Conservation (phyloP, 2,797 vertebrate genomes). For the Mergus octosetaceus region DNA sequence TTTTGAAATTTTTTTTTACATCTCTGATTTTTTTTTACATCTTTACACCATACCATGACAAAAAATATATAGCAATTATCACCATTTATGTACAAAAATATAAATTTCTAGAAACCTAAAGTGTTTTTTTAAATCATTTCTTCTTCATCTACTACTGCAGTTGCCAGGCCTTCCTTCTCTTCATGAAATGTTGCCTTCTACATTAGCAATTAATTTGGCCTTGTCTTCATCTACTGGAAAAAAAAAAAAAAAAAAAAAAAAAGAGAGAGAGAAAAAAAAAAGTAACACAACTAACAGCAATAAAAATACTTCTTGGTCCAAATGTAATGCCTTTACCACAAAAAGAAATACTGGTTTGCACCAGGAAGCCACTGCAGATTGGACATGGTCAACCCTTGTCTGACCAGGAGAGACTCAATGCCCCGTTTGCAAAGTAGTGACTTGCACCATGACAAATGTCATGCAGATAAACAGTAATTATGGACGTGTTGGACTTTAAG, state of each 20-base stretch:
- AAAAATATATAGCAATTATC: background rate
- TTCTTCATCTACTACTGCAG: background rate
- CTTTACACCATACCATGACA: background rate
- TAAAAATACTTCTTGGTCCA: background rate
- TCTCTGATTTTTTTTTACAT: background rate
- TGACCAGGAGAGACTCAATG: background rate
- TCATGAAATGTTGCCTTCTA: background rate
- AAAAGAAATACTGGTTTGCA: background rate
- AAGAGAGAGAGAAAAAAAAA: no score
- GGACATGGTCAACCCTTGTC: background rate
- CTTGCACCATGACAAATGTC: background rate
- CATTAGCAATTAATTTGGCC: background rate
- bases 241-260: background rate
- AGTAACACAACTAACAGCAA: background rate
- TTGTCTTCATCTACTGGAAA: background rate
- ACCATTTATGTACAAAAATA: background rate
- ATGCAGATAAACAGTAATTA: background rate
- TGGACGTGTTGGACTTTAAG: background rate
- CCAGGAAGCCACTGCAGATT: background rate
- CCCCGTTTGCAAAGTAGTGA: accelerated
- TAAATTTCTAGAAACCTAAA: background rate
- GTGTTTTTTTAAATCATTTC: background rate
- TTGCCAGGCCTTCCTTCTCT: background rate
- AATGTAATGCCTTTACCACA: background rate
- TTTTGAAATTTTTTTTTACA: background rate